phyloP scores from a whole-genome alignment of 2,113 vertebrate species.

The Coturnix japonica region DNA sequence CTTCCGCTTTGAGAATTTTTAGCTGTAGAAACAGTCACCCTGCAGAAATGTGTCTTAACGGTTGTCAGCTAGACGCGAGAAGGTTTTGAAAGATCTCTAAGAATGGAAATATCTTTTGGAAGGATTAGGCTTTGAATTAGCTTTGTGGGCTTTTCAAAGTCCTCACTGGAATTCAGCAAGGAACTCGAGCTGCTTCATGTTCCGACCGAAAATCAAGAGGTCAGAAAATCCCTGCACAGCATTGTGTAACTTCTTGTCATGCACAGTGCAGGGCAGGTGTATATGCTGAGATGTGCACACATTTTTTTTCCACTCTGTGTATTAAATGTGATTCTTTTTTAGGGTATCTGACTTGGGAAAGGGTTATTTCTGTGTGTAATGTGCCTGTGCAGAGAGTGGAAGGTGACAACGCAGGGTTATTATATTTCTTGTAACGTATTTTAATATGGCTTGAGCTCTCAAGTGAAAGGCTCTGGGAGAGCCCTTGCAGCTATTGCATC shows the following conservation, averaged over 20 bases:
- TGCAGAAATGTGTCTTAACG: neutral
- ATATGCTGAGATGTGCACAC: neutral
- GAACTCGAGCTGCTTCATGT: neutral
- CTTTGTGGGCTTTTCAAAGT: neutral
- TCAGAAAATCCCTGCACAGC: neutral
- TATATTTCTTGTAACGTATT: neutral
- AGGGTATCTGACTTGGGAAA: neutral
- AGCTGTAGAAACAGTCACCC: neutral
- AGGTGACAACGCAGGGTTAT: neutral
- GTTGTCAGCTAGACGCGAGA: neutral
- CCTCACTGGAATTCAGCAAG: neutral
- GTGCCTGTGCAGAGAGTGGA: neutral
- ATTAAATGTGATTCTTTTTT: neutral
- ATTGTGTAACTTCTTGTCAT: neutral
- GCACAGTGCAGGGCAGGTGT: neutral
- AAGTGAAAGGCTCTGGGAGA: constrained; percentile 63
- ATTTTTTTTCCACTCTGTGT: neutral
- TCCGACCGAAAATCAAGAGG: neutral
- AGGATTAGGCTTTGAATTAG: neutral
- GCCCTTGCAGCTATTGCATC: constrained; percentile 63
- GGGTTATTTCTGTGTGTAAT: neutral
- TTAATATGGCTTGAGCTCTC: constrained; percentile 22
- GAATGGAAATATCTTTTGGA: neutral
- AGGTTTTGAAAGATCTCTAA: neutral
- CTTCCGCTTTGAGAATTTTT: neutral